Conservation (phyloP, 2,797 vertebrate species). For the Manis crassicaudata region DNA sequence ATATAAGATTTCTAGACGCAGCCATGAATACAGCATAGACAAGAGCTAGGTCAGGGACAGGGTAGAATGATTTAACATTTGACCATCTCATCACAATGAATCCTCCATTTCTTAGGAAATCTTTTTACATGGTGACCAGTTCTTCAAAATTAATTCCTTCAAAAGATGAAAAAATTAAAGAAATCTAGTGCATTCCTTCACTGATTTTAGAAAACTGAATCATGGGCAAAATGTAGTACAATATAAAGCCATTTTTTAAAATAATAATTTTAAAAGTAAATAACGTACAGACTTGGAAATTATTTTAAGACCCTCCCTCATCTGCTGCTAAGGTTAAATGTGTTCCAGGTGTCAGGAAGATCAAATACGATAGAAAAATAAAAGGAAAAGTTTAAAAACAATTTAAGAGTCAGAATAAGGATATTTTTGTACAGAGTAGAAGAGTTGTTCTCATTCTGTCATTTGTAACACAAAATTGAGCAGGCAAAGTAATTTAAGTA, state of each 20-base stretch:
- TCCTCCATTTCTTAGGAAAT: not conserved
- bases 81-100: not conserved
- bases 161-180: slow-evolving; percentile 27
- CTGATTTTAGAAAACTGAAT: slow-evolving; percentile 49
- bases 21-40: not conserved
- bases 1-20: not conserved
- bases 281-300: not conserved
- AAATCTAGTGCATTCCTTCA: not conserved
- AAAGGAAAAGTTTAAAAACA: slow-evolving; percentile 1
- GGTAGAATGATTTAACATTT: not conserved
- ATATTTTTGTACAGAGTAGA: not conserved
- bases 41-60: not conserved
- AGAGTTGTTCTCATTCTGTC: not conserved
- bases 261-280: slow-evolving; percentile 19
- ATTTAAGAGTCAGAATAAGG: not conserved
- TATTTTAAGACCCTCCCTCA: not conserved
- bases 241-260: not conserved
- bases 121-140: not conserved
- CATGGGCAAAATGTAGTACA: not conserved
- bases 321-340: not conserved
- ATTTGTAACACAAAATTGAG: not conserved
- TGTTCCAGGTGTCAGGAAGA: not conserved
- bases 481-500: not conserved
- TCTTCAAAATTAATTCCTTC: slow-evolving; percentile 42
- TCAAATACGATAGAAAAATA: not conserved